These are phyloP conservation scores for Lasiurus cinereus DNA, from an alignment of 2,113 vertebrate species.

Conservation along the genomic window DNA sequence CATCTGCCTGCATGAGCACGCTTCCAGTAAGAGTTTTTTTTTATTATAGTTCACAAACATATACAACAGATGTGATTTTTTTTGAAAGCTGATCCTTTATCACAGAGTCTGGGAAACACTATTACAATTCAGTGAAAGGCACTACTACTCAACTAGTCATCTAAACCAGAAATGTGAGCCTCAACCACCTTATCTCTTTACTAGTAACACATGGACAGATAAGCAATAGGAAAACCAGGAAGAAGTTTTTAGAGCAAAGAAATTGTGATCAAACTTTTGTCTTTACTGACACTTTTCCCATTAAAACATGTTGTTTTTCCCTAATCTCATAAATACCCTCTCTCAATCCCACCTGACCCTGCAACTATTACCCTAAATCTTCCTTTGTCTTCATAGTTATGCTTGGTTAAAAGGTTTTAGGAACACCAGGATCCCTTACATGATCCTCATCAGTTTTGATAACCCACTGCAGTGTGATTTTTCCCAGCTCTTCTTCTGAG, in stretches of 20 bases:
- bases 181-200: not conserved
- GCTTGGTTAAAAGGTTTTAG: not conserved
- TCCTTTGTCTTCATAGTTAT: not conserved
- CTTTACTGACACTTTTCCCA: not conserved
- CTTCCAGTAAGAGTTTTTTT: not conserved
- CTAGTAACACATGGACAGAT: not conserved
- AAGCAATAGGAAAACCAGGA: not conserved
- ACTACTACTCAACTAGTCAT: not conserved
- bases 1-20: not conserved
- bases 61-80: not conserved
- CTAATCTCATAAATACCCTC: not conserved
- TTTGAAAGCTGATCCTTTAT: not conserved
- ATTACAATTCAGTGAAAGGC: not conserved
- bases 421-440: not conserved
- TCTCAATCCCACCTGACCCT: not conserved
- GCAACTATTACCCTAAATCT: not conserved
- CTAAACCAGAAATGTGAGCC: not conserved
- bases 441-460: not conserved
- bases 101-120: not conserved
- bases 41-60: slow-evolving; percentile 15
- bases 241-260: not conserved
- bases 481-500: not conserved
- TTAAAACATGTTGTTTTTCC: not conserved
- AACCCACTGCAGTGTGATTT: not conserved
- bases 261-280: not conserved